Percentiles rank a stretch among this genome's conserved stretches.
Conservation (phyloP, 1,140 invertebrate species). For the Chrysoperla carnea region DNA sequence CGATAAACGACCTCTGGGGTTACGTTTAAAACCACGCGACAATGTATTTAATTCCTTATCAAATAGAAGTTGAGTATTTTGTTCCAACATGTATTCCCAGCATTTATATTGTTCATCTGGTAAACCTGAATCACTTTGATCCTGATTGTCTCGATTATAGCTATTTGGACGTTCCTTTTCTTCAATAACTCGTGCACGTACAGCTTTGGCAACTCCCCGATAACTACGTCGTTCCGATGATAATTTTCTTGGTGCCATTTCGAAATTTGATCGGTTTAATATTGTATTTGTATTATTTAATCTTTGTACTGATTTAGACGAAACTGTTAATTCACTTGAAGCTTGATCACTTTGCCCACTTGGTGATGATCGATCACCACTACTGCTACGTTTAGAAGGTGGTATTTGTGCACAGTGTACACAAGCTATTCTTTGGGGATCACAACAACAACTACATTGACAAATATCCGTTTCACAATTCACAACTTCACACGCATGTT, state of each 20-base stretch:
- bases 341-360: conserved; percentile 66
- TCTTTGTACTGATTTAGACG: conserved; percentile 21
- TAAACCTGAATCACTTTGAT: conserved; percentile 36
- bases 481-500: conserved; percentile 21
- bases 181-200: conserved; percentile 30
- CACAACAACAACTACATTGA: conserved; percentile 41
- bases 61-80: conserved; percentile 74
- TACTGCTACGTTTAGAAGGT: conserved; percentile 22
- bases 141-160: conserved; percentile 20
- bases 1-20: conserved; percentile 24
- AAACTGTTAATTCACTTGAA: conserved; percentile 32
- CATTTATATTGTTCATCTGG: conserved; percentile 80
- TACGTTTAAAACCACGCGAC: conserved; percentile 35
- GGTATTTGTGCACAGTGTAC: conserved; percentile 29
- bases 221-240: conserved; percentile 30
- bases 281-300: conserved; percentile 14
- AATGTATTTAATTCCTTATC: conserved; percentile 75
- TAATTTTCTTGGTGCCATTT: conserved; percentile 18
- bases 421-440: conserved; percentile 34
- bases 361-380: conserved; percentile 54
- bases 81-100: conserved; percentile 85
- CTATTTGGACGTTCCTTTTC: conserved; percentile 23
- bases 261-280: conserved; percentile 16
- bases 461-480: conserved; percentile 27
- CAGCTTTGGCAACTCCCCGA: conserved; percentile 33